Conservation (phyloP, 2,888 invertebrate species). For the Ochropacha duplaris region DNA sequence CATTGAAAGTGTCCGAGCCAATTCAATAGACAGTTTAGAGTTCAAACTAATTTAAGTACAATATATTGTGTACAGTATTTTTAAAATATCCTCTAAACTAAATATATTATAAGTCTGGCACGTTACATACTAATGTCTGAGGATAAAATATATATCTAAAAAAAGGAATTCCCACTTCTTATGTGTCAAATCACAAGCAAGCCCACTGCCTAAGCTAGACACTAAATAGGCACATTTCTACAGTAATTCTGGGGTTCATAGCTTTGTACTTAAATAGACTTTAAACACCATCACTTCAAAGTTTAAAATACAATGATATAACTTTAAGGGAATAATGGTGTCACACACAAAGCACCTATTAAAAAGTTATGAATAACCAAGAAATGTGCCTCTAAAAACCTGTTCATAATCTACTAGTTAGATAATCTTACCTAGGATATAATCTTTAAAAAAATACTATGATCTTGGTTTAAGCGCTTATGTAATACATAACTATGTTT, state of each 20-base stretch:
- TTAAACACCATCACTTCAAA: slow-evolving; percentile 21
- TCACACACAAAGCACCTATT: neutral
- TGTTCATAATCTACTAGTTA: neutral
- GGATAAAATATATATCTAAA: too few relatives aligned
- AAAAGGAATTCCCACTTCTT: too few relatives aligned
- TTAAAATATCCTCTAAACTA: too few relatives aligned
- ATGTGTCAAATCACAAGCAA: neutral
- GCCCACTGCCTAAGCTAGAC: slow-evolving; percentile 26
- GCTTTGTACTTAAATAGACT: slow-evolving; percentile 58
- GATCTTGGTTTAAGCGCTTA: slow-evolving; percentile 55
- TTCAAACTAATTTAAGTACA: too few relatives aligned
- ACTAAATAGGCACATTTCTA: slow-evolving; percentile 38
- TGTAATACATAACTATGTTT: slow-evolving; percentile 28
- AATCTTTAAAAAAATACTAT: slow-evolving; percentile 69
- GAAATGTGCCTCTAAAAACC: neutral
- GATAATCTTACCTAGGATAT: slow-evolving; percentile 5
- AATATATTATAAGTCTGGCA: too few relatives aligned
- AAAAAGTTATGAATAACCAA: neutral
- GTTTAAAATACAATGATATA: slow-evolving; percentile 16
- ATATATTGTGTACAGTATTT: too few relatives aligned
- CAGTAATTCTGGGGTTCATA: slow-evolving; percentile 34
- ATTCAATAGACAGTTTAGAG: too few relatives aligned
- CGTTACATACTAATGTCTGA: too few relatives aligned
- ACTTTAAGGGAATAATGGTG: neutral
- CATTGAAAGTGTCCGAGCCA: too few relatives aligned